These are phyloP conservation scores for Yasuhikotakia modesta DNA, from an alignment of 2,797 vertebrate genomes.

Conservation along the genomic window DNA sequence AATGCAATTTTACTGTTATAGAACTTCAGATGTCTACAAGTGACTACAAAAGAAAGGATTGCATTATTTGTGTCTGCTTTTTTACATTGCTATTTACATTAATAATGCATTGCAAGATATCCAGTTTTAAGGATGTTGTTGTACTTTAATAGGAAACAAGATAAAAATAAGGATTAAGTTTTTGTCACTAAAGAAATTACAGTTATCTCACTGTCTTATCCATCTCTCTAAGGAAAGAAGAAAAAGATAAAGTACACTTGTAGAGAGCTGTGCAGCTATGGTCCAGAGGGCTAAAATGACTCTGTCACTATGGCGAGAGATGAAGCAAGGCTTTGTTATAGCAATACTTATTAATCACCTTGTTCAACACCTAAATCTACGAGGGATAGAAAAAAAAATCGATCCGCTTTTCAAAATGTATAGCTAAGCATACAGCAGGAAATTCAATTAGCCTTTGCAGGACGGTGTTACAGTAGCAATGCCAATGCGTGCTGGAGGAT, in stretches of 20 bases:
- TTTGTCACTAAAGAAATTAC: background rate
- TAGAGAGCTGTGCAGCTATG: background rate
- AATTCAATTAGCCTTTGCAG: constrained; percentile 64
- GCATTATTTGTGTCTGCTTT: constrained; percentile 51
- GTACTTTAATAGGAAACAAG: background rate
- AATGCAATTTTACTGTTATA: constrained; percentile 68
- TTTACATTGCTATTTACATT: no score
- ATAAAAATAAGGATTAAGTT: background rate
- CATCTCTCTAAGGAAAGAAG: background rate
- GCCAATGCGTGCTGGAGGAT: constrained; percentile 53
- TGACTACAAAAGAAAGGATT: constrained; percentile 34
- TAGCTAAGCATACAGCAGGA: constrained; percentile 56
- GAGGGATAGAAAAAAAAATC: constrained; percentile 42
- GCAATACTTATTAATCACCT: constrained; percentile 50
- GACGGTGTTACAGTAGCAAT: constrained; percentile 54
- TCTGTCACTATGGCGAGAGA: constrained; percentile 17
- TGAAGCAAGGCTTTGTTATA: constrained; percentile 32
- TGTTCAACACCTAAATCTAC: constrained; percentile 33
- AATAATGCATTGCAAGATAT: background rate
- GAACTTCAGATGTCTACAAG: constrained; percentile 53
- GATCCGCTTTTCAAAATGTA: constrained; percentile 35
- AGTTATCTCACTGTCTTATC: background rate
- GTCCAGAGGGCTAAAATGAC: constrained; percentile 15
- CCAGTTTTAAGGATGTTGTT: background rate
- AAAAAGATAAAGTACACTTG: background rate